Evolutionary conservation across 1,140 invertebrate genomes (phyloP).

Genomic region (Phortica variegata): DNA sequence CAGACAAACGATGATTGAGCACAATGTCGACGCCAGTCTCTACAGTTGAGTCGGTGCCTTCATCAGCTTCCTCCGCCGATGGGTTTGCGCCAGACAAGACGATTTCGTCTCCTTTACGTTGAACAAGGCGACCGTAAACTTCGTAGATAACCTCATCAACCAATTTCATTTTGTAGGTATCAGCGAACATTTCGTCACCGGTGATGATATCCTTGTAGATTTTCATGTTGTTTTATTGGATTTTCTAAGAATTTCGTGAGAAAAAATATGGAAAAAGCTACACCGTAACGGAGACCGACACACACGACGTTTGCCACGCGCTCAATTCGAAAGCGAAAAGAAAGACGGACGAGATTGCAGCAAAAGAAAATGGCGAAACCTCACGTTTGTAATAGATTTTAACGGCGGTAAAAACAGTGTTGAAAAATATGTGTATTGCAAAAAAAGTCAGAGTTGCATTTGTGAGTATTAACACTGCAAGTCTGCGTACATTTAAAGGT

Average conservation of each 20-base stretch:
- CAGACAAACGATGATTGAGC: conserved; percentile 84
- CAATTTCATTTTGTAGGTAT: conserved; percentile 93
- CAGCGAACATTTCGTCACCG: conserved; percentile 98
- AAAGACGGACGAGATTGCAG: conserved; percentile 21
- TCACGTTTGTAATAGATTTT: neutral
- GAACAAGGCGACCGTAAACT: conserved; percentile 85
- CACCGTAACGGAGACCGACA: conserved; percentile 38
- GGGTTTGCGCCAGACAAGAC: conserved; percentile 85
- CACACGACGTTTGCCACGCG: conserved; percentile 43
- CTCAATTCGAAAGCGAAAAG: conserved; percentile 41
- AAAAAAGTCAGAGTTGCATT: too few relatives aligned
- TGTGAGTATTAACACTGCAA: too few relatives aligned
- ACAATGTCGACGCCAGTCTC: conserved; percentile 90
- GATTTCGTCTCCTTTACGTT: conserved; percentile 77
- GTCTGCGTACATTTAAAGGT: too few relatives aligned
- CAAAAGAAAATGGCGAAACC: conserved; percentile 27
- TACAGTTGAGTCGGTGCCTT: conserved; percentile 73
- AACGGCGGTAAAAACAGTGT: too few relatives aligned
- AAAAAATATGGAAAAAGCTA: conserved; percentile 35
- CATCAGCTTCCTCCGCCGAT: conserved; percentile 86
- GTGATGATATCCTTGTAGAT: conserved; percentile 92
- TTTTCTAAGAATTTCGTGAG: conserved; percentile 16
- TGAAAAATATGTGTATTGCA: too few relatives aligned
- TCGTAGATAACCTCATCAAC: conserved; percentile 93
- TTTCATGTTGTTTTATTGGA: conserved; percentile 74